phyloP scores from a whole-genome alignment of 2,888 invertebrate genomes.

The Quadroppia sp. region DNA sequence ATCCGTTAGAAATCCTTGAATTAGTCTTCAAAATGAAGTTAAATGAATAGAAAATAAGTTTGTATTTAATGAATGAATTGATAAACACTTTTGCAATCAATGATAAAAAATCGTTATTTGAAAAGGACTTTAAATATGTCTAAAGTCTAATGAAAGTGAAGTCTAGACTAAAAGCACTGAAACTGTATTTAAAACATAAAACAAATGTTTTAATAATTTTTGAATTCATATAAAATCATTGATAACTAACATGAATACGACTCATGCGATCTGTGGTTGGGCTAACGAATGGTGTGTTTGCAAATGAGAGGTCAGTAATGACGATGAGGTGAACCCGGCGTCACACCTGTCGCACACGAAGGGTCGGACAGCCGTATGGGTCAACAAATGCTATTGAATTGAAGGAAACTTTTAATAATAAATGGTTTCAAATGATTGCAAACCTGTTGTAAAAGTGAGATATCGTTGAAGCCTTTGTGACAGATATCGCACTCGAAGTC shows the following conservation, averaged over 20 bases:
- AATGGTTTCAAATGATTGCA: neutral
- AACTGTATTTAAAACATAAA: neutral
- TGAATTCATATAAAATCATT: too few relatives aligned
- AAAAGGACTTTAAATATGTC: neutral
- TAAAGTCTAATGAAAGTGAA: neutral
- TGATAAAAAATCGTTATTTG: neutral
- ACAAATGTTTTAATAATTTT: too few relatives aligned
- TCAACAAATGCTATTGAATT: constrained; percentile 52
- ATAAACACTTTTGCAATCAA: too few relatives aligned
- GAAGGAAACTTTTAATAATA: neutral
- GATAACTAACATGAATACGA: constrained; percentile 1
- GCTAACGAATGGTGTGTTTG: constrained; percentile 51
- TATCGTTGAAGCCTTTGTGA: constrained; percentile 17
- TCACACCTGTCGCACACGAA: constrained; percentile 57
- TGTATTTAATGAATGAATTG: neutral
- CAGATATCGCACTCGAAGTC: constrained; percentile 38
- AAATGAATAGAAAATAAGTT: neutral
- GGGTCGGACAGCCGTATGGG: constrained; percentile 55
- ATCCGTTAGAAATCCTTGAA: constrained; percentile 13
- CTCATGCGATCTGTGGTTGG: constrained; percentile 7
- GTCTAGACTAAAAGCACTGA: neutral
- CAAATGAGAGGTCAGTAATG: constrained; percentile 54
- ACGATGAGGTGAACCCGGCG: constrained; percentile 56
- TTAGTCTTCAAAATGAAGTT: neutral
- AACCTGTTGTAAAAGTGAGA: constrained; percentile 6